phyloP scores from a whole-genome alignment of 2,113 vertebrate genomes.

The Raja brachyura region DNA sequence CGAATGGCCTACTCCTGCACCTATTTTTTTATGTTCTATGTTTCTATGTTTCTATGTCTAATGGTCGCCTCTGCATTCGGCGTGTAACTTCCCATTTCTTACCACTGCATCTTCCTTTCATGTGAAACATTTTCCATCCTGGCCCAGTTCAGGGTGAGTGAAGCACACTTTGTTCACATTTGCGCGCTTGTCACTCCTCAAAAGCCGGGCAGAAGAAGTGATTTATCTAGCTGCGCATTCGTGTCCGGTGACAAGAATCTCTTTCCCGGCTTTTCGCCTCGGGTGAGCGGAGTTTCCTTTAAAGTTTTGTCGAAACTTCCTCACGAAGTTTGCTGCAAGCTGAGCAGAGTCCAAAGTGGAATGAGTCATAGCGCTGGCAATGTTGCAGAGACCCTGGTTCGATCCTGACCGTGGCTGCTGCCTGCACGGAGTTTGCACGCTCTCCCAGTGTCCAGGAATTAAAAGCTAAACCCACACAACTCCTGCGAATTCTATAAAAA shows the following conservation, averaged over 20 bases:
- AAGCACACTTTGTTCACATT: neutral
- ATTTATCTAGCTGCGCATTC: neutral
- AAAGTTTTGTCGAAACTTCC: neutral
- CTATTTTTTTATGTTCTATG: too few relatives aligned
- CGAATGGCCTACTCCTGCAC: too few relatives aligned
- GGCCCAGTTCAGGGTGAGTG: constrained; percentile 15
- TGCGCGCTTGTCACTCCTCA: neutral
- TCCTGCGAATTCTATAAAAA: too few relatives aligned
- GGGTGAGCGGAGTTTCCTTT: constrained; percentile 12
- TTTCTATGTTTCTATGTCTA: too few relatives aligned
- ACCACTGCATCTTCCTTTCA: neutral
- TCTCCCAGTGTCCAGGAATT: too few relatives aligned
- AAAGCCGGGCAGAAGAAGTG: neutral
- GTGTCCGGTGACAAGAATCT: neutral
- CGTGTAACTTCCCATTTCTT: neutral
- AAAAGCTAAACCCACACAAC: too few relatives aligned
- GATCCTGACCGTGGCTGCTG: too few relatives aligned
- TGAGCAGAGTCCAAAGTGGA: neutral
- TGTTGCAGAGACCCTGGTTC: too few relatives aligned
- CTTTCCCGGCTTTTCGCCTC: neutral
- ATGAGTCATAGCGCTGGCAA: neutral
- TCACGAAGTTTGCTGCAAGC: neutral
- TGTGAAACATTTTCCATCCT: neutral
- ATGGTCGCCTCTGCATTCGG: neutral
- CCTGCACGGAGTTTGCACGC: too few relatives aligned